Conservation (phyloP, 92 coral and sea anemone genomes). For the Zoanthus solanderi region DNA sequence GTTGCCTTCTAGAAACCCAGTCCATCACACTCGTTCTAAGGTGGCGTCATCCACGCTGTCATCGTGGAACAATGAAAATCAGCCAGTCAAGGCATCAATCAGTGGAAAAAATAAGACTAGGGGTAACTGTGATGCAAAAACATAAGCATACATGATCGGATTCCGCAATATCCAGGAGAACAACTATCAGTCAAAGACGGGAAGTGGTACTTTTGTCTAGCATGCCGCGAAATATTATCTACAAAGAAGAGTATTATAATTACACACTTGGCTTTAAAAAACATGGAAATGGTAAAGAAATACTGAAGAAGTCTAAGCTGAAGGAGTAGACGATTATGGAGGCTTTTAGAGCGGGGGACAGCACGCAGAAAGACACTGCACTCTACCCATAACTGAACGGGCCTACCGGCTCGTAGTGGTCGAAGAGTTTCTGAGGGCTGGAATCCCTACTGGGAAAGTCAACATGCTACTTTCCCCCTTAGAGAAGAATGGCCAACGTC, state of each 20-base stretch:
- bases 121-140: constrained; percentile 52
- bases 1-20: constrained; percentile 4
- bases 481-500: not conserved
- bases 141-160: constrained; percentile 40
- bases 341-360: constrained; percentile 43
- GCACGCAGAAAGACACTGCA: constrained; percentile 25
- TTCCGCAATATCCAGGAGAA: constrained; percentile 44
- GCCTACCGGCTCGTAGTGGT: not conserved
- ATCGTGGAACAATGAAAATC: constrained; percentile 21
- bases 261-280: constrained; percentile 48
- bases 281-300: constrained; percentile 34
- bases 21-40: not conserved
- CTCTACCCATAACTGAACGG: not conserved
- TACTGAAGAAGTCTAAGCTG: constrained; percentile 22
- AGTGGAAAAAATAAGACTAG: constrained; percentile 58
- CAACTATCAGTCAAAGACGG: constrained; percentile 41
- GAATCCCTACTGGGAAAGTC: not conserved
- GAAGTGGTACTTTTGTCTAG: constrained; percentile 49
- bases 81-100: not conserved
- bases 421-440: not conserved
- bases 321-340: constrained; percentile 19
- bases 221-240: constrained; percentile 48
- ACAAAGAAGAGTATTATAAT: constrained; percentile 44
- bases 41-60: constrained; percentile 18
- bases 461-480: constrained; percentile 52